phyloP scores from a whole-genome alignment of 1,140 invertebrate genomes.

The Drosophila virilis region DNA sequence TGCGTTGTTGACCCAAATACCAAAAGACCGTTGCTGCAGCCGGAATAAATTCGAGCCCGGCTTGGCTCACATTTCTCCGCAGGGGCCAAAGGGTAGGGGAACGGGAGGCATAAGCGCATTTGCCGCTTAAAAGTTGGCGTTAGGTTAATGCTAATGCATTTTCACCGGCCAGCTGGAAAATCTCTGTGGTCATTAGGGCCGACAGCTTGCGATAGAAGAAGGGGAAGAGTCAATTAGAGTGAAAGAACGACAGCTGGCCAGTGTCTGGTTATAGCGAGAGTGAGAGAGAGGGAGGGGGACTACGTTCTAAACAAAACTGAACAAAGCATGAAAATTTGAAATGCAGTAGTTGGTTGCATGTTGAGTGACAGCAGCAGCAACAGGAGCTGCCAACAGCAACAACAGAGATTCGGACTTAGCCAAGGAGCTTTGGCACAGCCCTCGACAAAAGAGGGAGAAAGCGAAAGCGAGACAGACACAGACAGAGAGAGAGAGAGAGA shows the following conservation, averaged over 20 bases:
- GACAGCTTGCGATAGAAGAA: conserved; percentile 3
- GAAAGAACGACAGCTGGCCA: conserved; percentile 19
- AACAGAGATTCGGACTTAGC: conserved; percentile 20
- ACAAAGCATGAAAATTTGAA: conserved; percentile 10
- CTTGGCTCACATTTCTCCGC: conserved; percentile 17
- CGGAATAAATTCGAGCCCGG: conserved; percentile 24
- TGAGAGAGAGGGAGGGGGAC: background rate
- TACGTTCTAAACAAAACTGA: conserved; percentile 3
- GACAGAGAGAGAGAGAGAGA: background rate
- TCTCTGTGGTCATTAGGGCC: conserved; percentile 66
- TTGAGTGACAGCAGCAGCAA: conserved; percentile 21
- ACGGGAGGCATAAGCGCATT: conserved; percentile 62
- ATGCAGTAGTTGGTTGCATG: background rate
- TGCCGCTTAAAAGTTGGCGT: conserved; percentile 38
- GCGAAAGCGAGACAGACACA: background rate
- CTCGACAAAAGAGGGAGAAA: conserved; percentile 27
- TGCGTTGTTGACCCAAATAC: conserved; percentile 41
- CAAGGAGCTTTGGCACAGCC: conserved; percentile 35
- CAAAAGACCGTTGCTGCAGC: background rate
- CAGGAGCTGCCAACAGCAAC: conserved; percentile 10
- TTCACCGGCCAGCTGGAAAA: conserved; percentile 63
- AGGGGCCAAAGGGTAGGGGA: background rate
- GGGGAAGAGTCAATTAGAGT: conserved; percentile 64
- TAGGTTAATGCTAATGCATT: conserved; percentile 48
- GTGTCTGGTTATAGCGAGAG: background rate